Evolutionary conservation across 2,888 invertebrate species (phyloP), one percentile per base, ranked within the genome.

Genomic region (Dryobota labecula): DNA sequence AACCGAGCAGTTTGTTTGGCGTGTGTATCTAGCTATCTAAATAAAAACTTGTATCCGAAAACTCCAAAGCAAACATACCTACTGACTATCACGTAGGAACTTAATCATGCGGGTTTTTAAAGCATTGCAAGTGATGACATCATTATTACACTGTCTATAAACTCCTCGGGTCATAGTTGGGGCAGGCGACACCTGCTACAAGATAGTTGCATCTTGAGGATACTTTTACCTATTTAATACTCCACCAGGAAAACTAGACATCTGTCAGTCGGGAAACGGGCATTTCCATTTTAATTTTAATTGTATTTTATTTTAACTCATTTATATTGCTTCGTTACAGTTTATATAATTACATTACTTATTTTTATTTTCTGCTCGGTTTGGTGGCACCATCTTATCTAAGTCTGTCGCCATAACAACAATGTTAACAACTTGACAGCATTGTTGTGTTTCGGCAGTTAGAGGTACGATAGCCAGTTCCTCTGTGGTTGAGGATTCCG

Each of bases 121-220:
- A 51, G 24, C 24, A 38, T 24, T 60, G n/a, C 30, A n/a, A 30
- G 24, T 8, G 15, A 38, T 38, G 61, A 24, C 47, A 54, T 24
- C n/a, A 73, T 53, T 36, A 70, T 45, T 18, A 45, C 36, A 53
- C 7, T 43, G 24, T 73, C 20, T 41, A 13, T 3, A 13, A 38
- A 38, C 49, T 66, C 7, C 38, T 38, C 63, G 20, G 5, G n/a
- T 18, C 61, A n/a, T n/a, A n/a, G n/a, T n/a, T n/a, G n/a, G n/a
- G n/a, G n/a, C n/a, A n/a, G 20, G 20, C 4, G 27, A 30, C 5
- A n/a, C 13, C 27, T 41, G 4, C 38, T 41, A 58, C 18, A 18
- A 24, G 27, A 20, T 38, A 38, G 18, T 24, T 43, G 8, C 60
- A 15, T 9, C 13, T 27, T 8, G 36, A 36, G 36, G 18, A 53